These are phyloP conservation scores for Heliconius hewitsoni DNA, from an alignment of 1,140 invertebrate species.

Conservation along the genomic window DNA sequence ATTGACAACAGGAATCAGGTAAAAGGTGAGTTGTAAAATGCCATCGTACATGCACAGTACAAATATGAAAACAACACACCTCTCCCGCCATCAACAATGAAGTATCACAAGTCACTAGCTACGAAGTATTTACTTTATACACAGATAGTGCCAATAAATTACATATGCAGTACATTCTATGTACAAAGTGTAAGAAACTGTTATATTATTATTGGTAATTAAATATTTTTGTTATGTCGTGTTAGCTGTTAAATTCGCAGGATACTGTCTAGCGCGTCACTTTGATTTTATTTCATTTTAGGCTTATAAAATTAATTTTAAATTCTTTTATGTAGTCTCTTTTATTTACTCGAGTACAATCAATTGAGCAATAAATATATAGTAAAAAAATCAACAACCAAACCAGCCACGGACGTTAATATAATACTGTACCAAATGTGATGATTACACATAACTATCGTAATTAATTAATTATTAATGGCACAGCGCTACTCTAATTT, in stretches of 20 bases:
- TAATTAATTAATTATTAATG: slow-evolving; percentile 32
- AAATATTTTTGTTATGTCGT: not conserved
- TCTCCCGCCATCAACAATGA: slow-evolving; percentile 31
- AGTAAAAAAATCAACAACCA: slow-evolving; percentile 22
- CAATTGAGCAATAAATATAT: slow-evolving; percentile 36
- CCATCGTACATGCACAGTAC: slow-evolving; percentile 26
- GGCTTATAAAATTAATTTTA: not conserved
- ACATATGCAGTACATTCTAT: not conserved
- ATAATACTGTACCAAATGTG: slow-evolving; percentile 38
- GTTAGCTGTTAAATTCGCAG: not conserved
- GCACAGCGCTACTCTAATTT: slow-evolving; percentile 34
- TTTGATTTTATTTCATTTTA: not conserved
- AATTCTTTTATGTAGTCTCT: slow-evolving; percentile 10
- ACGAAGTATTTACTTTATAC: slow-evolving; percentile 31
- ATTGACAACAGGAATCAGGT: slow-evolving; percentile 31
- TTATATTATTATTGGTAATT: not conserved
- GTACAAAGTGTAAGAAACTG: not conserved
- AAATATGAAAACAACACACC: slow-evolving; percentile 13
- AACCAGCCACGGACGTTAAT: slow-evolving; percentile 6
- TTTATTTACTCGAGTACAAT: slow-evolving; percentile 22
- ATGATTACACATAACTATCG: slow-evolving; percentile 23
- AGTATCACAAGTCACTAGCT: slow-evolving; percentile 43
- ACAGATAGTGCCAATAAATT: slow-evolving; percentile 35
- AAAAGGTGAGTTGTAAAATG: slow-evolving; percentile 29
- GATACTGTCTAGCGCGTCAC: not conserved